phyloP scores from a whole-genome alignment of 2,113 vertebrate genomes.

The Oncorhynchus keta region DNA sequence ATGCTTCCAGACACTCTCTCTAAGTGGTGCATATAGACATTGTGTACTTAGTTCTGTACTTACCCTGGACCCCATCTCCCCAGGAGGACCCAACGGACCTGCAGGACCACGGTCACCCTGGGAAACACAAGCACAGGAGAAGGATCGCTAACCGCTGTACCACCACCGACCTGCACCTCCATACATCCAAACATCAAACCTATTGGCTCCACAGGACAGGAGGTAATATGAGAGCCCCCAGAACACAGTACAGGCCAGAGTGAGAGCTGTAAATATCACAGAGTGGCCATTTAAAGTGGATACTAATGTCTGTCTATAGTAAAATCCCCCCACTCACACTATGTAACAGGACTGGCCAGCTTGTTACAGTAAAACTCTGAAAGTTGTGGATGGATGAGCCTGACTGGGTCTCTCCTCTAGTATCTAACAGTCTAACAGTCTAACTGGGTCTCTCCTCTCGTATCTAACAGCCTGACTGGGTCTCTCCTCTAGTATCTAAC shows the following conservation, averaged over 20 bases:
- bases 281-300: neutral
- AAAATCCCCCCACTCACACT: too few species aligned
- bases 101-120: slow-evolving; percentile 92
- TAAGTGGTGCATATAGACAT: slow-evolving; percentile 11
- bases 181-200: slow-evolving; percentile 1
- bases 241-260: slow-evolving; percentile 16
- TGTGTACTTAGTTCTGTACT: slow-evolving; percentile 75
- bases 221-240: slow-evolving; percentile 17
- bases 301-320: neutral
- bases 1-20: neutral
- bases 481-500: too few species aligned
- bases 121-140: slow-evolving; percentile 35
- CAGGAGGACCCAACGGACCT: slow-evolving; percentile 86
- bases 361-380: too few species aligned
- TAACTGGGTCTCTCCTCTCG: too few species aligned
- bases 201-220: neutral
- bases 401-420: too few species aligned
- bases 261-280: slow-evolving; percentile 27
- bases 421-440: too few species aligned
- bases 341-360: too few species aligned
- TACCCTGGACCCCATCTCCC: slow-evolving; percentile 90
- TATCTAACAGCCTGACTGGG: too few species aligned
- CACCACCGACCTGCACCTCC: slow-evolving; percentile 3
- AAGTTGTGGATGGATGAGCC: too few species aligned
- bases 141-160: slow-evolving; percentile 37